These are phyloP conservation scores for Ophion slaviceki DNA, from an alignment of 2,888 invertebrate genomes.

Conservation along the genomic window DNA sequence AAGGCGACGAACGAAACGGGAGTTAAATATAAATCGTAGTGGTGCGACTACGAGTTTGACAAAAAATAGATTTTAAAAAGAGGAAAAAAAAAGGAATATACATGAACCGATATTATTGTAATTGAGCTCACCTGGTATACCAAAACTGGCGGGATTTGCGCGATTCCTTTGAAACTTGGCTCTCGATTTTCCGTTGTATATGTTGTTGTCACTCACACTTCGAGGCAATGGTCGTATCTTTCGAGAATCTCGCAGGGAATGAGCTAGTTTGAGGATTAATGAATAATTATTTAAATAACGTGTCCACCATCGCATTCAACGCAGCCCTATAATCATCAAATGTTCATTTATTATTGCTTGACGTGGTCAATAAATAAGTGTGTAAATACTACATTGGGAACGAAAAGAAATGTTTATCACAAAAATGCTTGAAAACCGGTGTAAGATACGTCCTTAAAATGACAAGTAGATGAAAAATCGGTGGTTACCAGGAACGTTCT, in stretches of 20 bases:
- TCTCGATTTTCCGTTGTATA: slow-evolving; percentile 79
- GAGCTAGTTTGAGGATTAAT: slow-evolving; percentile 71
- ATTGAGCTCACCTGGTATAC: slow-evolving; percentile 78
- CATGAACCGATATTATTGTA: neutral
- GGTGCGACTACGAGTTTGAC: slow-evolving; percentile 14
- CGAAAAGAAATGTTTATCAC: no score
- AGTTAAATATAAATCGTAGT: slow-evolving; percentile 38
- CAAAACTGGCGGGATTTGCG: slow-evolving; percentile 75
- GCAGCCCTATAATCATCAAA: no score
- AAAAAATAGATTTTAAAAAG: slow-evolving; percentile 1
- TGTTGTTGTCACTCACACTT: slow-evolving; percentile 83
- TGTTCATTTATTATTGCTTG: no score
- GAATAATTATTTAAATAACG: neutral
- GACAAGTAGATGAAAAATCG: neutral
- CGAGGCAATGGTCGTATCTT: slow-evolving; percentile 81
- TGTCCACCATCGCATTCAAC: no score
- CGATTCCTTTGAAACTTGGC: slow-evolving; percentile 77
- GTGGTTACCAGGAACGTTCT: slow-evolving; percentile 77
- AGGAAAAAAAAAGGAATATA: slow-evolving; percentile 18
- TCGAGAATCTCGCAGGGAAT: slow-evolving; percentile 78
- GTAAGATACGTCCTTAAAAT: neutral
- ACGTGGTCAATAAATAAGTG: no score
- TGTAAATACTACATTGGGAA: no score
- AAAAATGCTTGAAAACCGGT: neutral
- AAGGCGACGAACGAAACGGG: slow-evolving; percentile 18